Conservation (phyloP, 2,797 vertebrate species). For the Smutsia gigantea region DNA sequence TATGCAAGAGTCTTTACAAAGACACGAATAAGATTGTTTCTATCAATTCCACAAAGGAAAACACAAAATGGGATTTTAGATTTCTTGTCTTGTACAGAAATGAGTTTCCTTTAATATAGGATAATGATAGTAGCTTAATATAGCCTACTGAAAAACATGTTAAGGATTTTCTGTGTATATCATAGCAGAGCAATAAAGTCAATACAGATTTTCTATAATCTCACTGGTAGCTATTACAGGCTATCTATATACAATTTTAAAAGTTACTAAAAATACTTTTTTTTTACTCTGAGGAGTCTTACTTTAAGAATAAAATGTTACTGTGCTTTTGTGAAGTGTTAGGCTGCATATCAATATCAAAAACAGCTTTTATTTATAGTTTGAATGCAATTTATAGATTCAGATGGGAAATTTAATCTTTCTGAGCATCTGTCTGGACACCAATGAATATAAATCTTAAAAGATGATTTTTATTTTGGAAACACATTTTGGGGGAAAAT, state of each 20-base stretch:
- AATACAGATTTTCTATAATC: not conserved
- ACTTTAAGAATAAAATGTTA: not conserved
- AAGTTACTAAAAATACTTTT: not conserved
- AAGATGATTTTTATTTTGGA: not conserved
- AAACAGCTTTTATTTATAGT: not conserved
- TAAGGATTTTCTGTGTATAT: not conserved
- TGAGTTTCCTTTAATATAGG: not conserved
- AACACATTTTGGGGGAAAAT: not conserved
- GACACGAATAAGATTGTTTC: not conserved
- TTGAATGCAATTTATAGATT: not conserved
- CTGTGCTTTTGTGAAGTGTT: not conserved
- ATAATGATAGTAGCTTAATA: not conserved
- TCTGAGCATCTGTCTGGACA: not conserved
- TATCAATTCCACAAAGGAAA: not conserved
- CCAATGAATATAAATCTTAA: not conserved
- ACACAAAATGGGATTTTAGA: not conserved
- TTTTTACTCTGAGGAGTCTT: not conserved
- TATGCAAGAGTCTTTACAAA: not conserved
- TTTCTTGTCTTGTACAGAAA: not conserved
- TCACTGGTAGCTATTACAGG: not conserved
- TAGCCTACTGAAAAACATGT: not conserved
- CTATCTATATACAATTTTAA: not conserved
- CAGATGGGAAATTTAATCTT: not conserved
- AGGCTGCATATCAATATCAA: not conserved
- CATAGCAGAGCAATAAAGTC: not conserved